phyloP scores from a whole-genome alignment of 2,888 invertebrate genomes.

The Campopleginae sp. region DNA sequence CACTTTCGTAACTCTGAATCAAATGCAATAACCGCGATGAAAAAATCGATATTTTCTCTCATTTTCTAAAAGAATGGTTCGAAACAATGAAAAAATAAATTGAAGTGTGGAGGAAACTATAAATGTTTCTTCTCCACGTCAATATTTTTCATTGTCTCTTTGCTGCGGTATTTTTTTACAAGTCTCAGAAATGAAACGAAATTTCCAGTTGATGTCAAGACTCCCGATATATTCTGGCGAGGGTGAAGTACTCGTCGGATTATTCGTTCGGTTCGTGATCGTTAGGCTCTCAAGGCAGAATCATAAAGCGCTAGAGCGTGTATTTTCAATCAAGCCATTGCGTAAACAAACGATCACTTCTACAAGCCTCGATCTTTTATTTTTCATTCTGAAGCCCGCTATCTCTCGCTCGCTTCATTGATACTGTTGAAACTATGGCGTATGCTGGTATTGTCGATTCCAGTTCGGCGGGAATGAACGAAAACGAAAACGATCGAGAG shows the following conservation, averaged over 20 bases:
- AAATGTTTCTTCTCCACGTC: conserved; percentile 51
- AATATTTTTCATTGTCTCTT: conserved; percentile 48
- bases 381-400: neutral
- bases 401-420: conserved; percentile 2
- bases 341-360: conserved; percentile 71
- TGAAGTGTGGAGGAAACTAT: neutral
- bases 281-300: conserved; percentile 66
- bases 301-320: conserved; percentile 70
- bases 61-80: neutral
- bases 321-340: conserved; percentile 75
- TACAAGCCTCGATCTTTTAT: neutral
- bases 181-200: conserved; percentile 3
- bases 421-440: conserved; percentile 27
- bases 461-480: conserved; percentile 45
- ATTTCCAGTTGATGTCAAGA: conserved; percentile 26
- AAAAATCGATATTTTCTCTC: no score
- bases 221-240: neutral
- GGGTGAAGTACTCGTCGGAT: conserved; percentile 9
- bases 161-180: conserved; percentile 36
- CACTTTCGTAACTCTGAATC: no score
- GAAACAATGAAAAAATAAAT: no score
- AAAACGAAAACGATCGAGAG: conserved; percentile 24
- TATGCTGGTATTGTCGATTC: conserved; percentile 33
- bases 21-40: no score
- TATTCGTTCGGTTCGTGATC: neutral